Evolutionary conservation across 2,888 invertebrate species (phyloP), one percentile per base, ranked within the genome.

Genomic region (Eumerus sabulonum): DNA sequence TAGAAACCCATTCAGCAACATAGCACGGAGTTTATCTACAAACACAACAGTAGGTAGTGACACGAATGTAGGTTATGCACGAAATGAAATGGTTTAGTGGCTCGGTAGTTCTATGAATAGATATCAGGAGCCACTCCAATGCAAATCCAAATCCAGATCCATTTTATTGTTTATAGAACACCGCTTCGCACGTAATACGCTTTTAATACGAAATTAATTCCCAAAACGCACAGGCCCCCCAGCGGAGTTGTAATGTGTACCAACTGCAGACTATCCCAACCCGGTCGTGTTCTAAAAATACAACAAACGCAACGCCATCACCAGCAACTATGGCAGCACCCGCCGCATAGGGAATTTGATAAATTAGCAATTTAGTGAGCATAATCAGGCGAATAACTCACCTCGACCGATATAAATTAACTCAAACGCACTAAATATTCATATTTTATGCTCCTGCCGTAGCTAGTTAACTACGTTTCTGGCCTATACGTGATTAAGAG

Each of bases 351-450:
- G 54, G 18, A 62, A 71, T 71, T 57, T 71, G 71, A 71, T 63
- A 63, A 71, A 71, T 63, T 63, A 54, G 56, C 71, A 56, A 63
- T 63, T 63, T 63, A 57, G 57, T 56, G 44, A 44, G 45, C 63
- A 71, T 51, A 71, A 50, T 56, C 62, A 35, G 63, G 50, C 50
- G 36, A 44, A 63, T 71, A 71, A 57, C 71, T 71, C 71, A 71
- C 50, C 56, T 50, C 63, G 56, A n/a, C 45, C 36, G 62, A 63
- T 56, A 45, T 63, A 63, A 62, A 71, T 71, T 71, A 51, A 71
- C 56, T 9, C 63, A 63, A 71, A 63, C 56, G 63, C 63, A 71
- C 50, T 17, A 57, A 56, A 62, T 53, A 48, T 63, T 57, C 56
- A 51, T 63, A 51, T 44, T 68, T 59, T 27, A 19, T 47, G 63